Conservation (phyloP, 2,113 vertebrate genomes). For the Saccopteryx bilineata region DNA sequence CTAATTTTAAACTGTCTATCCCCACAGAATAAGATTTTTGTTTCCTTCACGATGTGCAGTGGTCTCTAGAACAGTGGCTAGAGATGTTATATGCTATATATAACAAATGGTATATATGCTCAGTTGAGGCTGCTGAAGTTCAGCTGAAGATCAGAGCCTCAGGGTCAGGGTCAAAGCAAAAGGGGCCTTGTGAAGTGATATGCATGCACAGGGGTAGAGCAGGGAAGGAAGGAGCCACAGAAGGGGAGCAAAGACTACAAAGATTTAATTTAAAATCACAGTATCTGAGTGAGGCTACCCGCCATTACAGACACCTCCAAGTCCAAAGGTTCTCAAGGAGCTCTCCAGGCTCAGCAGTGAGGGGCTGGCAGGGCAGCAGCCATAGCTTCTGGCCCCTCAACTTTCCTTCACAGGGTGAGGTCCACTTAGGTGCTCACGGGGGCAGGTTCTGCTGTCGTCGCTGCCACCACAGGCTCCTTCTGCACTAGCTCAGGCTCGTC, state of each 20-base stretch:
- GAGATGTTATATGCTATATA: too few relatives aligned
- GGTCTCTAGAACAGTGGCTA: neutral
- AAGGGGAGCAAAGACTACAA: neutral
- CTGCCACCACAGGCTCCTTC: conserved; percentile 84
- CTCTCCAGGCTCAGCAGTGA: neutral
- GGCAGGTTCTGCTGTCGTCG: conserved; percentile 80
- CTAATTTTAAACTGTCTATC: neutral
- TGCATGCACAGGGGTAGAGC: rapidly evolving
- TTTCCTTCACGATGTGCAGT: neutral
- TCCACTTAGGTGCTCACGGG: conserved; percentile 85
- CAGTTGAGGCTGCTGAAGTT: neutral
- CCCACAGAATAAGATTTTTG: neutral
- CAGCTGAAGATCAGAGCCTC: conserved; percentile 28
- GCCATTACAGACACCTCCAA: neutral
- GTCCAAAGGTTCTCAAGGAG: conserved; percentile 36
- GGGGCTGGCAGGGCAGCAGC: neutral
- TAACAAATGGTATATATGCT: neutral
- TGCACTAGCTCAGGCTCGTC: conserved; percentile 94
- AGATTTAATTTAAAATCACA: conserved; percentile 82
- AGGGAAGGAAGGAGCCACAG: neutral
- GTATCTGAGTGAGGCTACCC: conserved; percentile 54
- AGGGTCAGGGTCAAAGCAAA: conserved; percentile 73
- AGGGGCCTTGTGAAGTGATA: neutral
- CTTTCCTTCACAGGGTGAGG: neutral
- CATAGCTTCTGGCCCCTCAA: neutral